phyloP scores from a whole-genome alignment of 1,140 invertebrate genomes.

The Macrotrachela quadricornifera region DNA sequence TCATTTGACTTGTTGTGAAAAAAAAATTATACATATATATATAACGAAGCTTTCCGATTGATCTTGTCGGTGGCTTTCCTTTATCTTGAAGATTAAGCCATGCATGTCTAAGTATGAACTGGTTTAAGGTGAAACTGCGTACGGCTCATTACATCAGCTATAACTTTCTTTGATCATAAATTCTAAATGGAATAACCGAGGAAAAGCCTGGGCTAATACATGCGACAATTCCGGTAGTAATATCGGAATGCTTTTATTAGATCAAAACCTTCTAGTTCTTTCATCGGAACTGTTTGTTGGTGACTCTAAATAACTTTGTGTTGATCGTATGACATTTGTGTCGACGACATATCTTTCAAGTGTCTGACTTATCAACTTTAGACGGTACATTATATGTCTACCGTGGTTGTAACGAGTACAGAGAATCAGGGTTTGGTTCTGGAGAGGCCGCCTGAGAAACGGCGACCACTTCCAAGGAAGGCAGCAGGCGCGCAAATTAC shows the following conservation, averaged over 20 bases:
- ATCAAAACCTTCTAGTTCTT: constrained; percentile 36
- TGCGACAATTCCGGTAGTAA: constrained; percentile 19
- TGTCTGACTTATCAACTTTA: constrained; percentile 67
- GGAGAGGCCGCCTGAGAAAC: constrained; percentile 63
- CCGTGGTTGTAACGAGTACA: constrained; percentile 56
- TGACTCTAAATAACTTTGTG: constrained; percentile 55
- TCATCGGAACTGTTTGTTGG: constrained; percentile 25
- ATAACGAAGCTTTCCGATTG: constrained; percentile 34
- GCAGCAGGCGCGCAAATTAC: constrained; percentile 70
- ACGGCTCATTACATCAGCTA: constrained; percentile 58
- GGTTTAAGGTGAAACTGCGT: constrained; percentile 47
- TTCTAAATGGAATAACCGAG: constrained; percentile 66
- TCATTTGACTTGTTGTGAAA: too few species aligned
- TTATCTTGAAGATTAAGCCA: constrained; percentile 41
- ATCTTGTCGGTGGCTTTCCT: constrained; percentile 39
- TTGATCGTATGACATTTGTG: constrained; percentile 19
- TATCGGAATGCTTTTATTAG: constrained; percentile 35
- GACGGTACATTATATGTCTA: constrained; percentile 53
- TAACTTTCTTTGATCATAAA: constrained; percentile 45
- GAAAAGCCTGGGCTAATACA: constrained; percentile 49
- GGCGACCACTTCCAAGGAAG: constrained; percentile 75
- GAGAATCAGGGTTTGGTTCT: constrained; percentile 37
- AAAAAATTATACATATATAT: too few species aligned
- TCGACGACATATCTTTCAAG: constrained; percentile 47
- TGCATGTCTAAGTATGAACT: constrained; percentile 44